Evolutionary conservation across 1,140 invertebrate genomes (phyloP).

Genomic region (Phenacoccus solenopsis): DNA sequence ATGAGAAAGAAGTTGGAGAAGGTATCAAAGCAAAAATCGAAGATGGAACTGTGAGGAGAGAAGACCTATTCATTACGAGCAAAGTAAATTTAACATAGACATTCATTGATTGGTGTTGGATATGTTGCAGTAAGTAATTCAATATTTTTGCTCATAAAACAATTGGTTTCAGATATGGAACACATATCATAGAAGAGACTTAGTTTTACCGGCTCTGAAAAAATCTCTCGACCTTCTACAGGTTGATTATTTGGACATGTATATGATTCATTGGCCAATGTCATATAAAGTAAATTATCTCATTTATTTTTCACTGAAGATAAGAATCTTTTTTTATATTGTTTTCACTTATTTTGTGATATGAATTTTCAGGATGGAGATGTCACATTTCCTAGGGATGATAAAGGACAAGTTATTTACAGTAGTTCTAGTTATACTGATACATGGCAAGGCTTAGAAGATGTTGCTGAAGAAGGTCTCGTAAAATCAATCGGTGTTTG

Average conservation of each 20-base stretch:
- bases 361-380: constrained; percentile 37
- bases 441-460: constrained; percentile 82
- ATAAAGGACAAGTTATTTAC: constrained; percentile 43
- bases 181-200: constrained; percentile 45
- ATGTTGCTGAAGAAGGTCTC: constrained; percentile 54
- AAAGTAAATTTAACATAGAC: constrained; percentile 40
- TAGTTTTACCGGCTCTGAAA: constrained; percentile 41
- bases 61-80: constrained; percentile 57
- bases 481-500: constrained; percentile 71
- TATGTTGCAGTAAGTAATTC: not conserved
- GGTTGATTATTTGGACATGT: constrained; percentile 56
- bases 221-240: constrained; percentile 42
- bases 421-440: constrained; percentile 69
- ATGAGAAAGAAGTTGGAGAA: constrained; percentile 71
- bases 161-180: constrained; percentile 42
- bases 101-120: not conserved
- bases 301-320: no score
- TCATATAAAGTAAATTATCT: constrained; percentile 42
- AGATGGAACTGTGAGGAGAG: constrained; percentile 53
- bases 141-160: no score
- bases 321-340: no score
- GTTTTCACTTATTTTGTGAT: not conserved
- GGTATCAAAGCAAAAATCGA: constrained; percentile 57
- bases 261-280: constrained; percentile 69
- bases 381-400: constrained; percentile 46